Evolutionary conservation across 2,113 vertebrate species (phyloP).

Genomic region (Oryzias melastigma): DNA sequence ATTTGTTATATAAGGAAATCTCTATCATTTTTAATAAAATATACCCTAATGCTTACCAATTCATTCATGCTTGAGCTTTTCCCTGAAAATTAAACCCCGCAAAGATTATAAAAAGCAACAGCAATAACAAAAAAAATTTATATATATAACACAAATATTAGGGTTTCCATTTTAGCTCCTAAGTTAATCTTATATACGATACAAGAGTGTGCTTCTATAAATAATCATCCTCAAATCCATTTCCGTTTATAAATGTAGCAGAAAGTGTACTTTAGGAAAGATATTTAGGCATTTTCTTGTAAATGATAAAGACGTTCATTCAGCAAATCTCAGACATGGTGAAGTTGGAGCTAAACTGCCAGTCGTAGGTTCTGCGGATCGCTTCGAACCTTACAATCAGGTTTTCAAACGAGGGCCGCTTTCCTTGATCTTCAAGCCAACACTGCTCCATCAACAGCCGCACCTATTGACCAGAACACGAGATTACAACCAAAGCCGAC

Average conservation of each 20-base stretch:
- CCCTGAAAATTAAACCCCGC: neutral
- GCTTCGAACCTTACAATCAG: conserved; percentile 76
- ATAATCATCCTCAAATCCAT: conserved; percentile 9
- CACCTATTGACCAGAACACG: conserved; percentile 45
- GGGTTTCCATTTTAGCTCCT: conserved; percentile 2
- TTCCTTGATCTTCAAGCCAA: conserved; percentile 79
- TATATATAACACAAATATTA: rapidly evolving
- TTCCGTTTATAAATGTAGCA: conserved; percentile 18
- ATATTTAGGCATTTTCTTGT: neutral
- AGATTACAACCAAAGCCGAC: neutral
- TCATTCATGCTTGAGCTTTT: neutral
- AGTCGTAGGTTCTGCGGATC: conserved; percentile 53
- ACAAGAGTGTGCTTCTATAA: conserved; percentile 16
- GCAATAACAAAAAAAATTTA: neutral
- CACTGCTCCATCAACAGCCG: conserved; percentile 83
- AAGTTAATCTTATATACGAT: conserved; percentile 8
- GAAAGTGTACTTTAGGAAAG: conserved; percentile 13
- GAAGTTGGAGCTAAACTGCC: conserved; percentile 57
- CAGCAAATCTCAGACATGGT: conserved; percentile 66
- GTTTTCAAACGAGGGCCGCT: conserved; percentile 80
- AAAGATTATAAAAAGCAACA: neutral
- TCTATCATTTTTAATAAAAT: neutral
- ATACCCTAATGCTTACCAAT: too few relatives aligned
- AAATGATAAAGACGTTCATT: conserved; percentile 9
- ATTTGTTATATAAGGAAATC: conserved; percentile 26